Conservation (phyloP, 1,140 invertebrate genomes). For the Macrosteles quadrilineatus region DNA sequence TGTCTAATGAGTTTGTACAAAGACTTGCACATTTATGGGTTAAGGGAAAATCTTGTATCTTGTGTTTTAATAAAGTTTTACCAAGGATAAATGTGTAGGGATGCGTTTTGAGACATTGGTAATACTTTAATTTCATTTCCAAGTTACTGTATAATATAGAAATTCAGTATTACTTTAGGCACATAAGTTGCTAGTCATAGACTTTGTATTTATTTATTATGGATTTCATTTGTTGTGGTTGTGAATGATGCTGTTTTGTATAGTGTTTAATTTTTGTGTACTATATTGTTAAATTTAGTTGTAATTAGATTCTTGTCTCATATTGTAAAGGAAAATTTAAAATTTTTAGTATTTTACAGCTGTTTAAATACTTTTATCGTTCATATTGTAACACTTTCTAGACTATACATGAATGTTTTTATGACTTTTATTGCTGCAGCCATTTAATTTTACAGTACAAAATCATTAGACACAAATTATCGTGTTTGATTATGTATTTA, state of each 20-base stretch:
- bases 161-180: conserved; percentile 21
- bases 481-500: neutral
- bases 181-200: conserved; percentile 26
- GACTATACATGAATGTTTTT: neutral
- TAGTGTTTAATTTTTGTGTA: neutral
- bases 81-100: neutral
- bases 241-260: conserved; percentile 21
- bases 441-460: conserved; percentile 8
- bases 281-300: conserved; percentile 2
- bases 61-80: conserved; percentile 8
- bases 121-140: neutral
- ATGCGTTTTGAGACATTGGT: neutral
- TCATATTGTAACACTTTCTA: neutral
- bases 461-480: conserved; percentile 14
- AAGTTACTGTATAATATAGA: neutral
- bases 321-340: neutral
- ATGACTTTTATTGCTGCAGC: neutral
- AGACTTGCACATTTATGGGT: conserved; percentile 2
- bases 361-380: neutral
- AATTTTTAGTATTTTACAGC: neutral
- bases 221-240: conserved; percentile 21
- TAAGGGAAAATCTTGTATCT: neutral
- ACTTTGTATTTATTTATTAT: conserved; percentile 19
- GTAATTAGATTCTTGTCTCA: neutral
- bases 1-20: conserved; percentile 15